Evolutionary conservation across 2,888 invertebrate genomes (phyloP), one percentile per base, ranked within the genome.

Genomic region (Caenorhabditis zanzibari): DNA sequence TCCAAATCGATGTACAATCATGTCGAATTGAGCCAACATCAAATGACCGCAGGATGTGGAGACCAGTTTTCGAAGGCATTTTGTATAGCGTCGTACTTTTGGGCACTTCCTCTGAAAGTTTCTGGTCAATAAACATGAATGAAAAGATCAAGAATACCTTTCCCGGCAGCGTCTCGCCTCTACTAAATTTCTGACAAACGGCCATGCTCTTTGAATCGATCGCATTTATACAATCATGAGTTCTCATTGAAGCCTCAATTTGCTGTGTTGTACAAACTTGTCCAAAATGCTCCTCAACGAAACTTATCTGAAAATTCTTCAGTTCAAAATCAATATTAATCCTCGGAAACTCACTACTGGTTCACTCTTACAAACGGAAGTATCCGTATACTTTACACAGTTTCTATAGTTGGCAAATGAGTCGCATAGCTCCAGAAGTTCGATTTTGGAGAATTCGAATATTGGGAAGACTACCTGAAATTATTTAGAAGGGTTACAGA

Each of bases 21-120:
- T 72, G 63, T 84, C 84, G 47, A 72, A 84, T 47, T 84, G 84
- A 32, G 84, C 84, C 28, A 84, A 47, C 75, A 84, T 81, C 22
- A 84, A 54, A 56, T 79, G 83, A 3, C 83, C 83, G 38, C 83
- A 83, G 9, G 59, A 73, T 16, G 35, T 24, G 35, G 61, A 56
- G 10, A 83, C 83, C 35, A 83, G 38, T 44, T 74, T 79, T 10
- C 83, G 73, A 10, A 83, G 68, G 32, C 83, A 83, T 35, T 69
- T 69, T 24, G 83, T 83, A 44, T 83, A 79, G 19, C 74, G 49
- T 16, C 83, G 72, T 14, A 83, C 83, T 71, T 83, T 83, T 24
- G 74, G 16, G 12, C 83, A 83, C 63, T 82, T 82, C 58, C 82
- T 66, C 80, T 80, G 66, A 19, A 73, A 49, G 24, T 32, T 2